Evolutionary conservation across 2,113 vertebrate genomes (phyloP).

Genomic region (Apteryx owenii): DNA sequence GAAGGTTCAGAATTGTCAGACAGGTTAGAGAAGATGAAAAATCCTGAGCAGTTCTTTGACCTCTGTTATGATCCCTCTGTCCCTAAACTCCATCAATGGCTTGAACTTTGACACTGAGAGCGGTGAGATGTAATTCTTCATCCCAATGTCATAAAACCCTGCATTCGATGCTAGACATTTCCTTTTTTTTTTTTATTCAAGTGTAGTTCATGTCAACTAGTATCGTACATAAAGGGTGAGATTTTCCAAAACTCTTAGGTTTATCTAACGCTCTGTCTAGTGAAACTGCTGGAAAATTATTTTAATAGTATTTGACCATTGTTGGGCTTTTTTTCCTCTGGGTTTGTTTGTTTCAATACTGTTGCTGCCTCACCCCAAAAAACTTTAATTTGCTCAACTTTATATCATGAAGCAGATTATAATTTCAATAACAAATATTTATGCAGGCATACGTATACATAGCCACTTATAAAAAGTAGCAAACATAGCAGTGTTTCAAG

Average conservation of each 20-base stretch:
- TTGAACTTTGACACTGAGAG: slow-evolving; percentile 49
- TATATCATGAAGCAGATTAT: neutral
- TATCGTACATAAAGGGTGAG: neutral
- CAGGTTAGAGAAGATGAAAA: slow-evolving; percentile 25
- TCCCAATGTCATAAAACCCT: neutral
- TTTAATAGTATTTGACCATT: neutral
- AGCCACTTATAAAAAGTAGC: neutral
- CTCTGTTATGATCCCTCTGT: slow-evolving; percentile 21
- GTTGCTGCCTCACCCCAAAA: neutral
- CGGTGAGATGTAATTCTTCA: slow-evolving; percentile 40
- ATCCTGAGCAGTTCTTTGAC: slow-evolving; percentile 48
- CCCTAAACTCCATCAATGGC: slow-evolving; percentile 54
- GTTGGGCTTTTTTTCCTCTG: neutral
- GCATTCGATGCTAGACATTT: neutral
- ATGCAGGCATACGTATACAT: neutral
- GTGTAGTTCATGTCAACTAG: neutral
- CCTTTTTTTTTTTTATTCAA: slow-evolving; percentile 7
- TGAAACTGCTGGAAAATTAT: neutral
- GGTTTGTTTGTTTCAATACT: neutral
- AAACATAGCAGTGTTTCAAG: neutral
- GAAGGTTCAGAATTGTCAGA: slow-evolving; percentile 23
- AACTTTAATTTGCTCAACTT: neutral
- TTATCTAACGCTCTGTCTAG: neutral
- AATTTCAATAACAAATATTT: neutral
- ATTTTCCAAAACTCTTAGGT: neutral